Evolutionary conservation across 2,113 vertebrate species (phyloP), one percentile per base, ranked within the genome.

Genomic region (Arenaria interpres): DNA sequence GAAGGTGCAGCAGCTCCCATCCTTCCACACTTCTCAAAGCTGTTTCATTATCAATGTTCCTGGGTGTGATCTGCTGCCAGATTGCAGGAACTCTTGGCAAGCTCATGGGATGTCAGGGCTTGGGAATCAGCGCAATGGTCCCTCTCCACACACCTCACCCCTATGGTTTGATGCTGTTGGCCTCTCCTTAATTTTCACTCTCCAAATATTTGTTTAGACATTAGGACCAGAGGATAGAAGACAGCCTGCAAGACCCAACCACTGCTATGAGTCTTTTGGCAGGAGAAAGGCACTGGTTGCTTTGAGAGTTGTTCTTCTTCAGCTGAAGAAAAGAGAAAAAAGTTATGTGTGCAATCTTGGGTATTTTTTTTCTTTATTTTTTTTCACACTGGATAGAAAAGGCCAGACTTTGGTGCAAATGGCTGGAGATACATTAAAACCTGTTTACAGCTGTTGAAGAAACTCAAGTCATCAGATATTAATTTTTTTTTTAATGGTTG

Each of bases 21-120:
- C 25, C 48, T 88, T 73, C 69, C 75, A 90, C 88, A 76, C 32
- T 60, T 85, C 18, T 59, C 64, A 60, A 68, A 94, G 63, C 63
- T 91, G 73, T 88, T 86, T 88, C 48, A 94, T 88, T 76, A 93
- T 45, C 90, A 48, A 10, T 24, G 50, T 85, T 93, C 37, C 85
- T 71, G 39, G n/a, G 28, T 4, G 7, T 0, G 1, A 68, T 35
- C 53, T 80, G 72, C 57, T 92, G 66, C 39, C 68, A 79, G 53
- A 28, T 25, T 59, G 71, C 39, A 86, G 50, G 77, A 78, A 67
- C 56, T 71, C 37, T 59, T 63, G 56, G 56, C 22, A 48, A n/a
- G 19, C 32, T 79, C 21, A 3, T 22, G 51, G 37, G 51, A 77
- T 30, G 17, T 66, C 84, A 88, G 27, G 4, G 6, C n/a, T 19